phyloP scores from a whole-genome alignment of 2,797 vertebrate genomes.

The Ceryle rudis region DNA sequence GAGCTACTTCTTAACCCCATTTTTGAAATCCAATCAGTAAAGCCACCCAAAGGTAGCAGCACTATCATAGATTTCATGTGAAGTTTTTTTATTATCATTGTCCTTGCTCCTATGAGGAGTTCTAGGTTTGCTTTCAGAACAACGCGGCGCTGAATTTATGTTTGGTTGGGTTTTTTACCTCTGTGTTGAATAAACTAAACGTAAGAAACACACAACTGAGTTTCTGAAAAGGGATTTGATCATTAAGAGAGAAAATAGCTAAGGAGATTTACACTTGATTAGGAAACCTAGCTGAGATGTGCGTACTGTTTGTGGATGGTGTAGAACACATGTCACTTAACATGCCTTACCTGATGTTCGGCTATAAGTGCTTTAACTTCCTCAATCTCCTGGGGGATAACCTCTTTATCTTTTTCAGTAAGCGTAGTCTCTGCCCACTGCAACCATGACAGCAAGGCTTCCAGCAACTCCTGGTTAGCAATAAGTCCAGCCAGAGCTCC shows the following conservation, averaged over 20 bases:
- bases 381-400: constrained; percentile 93
- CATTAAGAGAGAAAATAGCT: neutral
- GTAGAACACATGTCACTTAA: neutral
- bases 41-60: neutral
- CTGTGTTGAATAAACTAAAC: neutral
- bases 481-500: constrained; percentile 88
- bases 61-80: neutral
- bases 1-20: neutral
- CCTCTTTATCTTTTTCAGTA: constrained; percentile 91
- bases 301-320: neutral
- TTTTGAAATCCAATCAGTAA: neutral
- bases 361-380: constrained; percentile 95
- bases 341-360: constrained; percentile 90
- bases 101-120: neutral
- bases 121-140: neutral
- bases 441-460: constrained; percentile 92
- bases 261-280: neutral
- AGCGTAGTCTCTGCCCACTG: constrained; percentile 96
- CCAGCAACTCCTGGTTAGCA: constrained; percentile 91
- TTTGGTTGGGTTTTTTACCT: neutral
- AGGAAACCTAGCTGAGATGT: accelerated
- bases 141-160: neutral
- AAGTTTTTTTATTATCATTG: neutral
- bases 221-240: neutral
- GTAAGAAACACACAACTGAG: neutral